Conservation (phyloP, 2,797 vertebrate species). For the Labeo calbasu region DNA sequence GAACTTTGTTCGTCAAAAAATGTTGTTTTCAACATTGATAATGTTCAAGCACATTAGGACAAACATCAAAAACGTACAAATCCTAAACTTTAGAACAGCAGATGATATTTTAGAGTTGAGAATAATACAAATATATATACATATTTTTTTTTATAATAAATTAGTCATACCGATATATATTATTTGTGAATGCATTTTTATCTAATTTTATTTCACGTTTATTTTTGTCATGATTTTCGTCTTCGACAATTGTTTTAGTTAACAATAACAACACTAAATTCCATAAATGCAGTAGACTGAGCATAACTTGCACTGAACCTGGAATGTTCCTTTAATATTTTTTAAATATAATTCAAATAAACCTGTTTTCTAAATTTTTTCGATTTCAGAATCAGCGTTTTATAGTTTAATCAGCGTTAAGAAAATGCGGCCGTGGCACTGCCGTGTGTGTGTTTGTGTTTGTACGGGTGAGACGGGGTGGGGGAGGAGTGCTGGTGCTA, state of each 20-base stretch:
- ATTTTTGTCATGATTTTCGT: neutral
- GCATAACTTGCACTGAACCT: neutral
- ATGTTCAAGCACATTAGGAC: too few relatives aligned
- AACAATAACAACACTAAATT: neutral
- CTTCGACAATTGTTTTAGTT: neutral
- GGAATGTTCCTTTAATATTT: neutral
- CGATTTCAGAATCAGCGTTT: neutral
- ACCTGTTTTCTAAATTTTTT: neutral
- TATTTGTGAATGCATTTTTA: too few relatives aligned
- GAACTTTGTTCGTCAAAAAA: too few relatives aligned
- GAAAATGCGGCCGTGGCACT: neutral
- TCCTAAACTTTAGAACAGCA: too few relatives aligned
- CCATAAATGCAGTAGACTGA: neutral
- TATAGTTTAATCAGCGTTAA: neutral
- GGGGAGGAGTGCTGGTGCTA: conserved; percentile 48
- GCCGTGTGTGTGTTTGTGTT: conserved; percentile 24
- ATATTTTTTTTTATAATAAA: too few relatives aligned
- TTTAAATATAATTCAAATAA: neutral
- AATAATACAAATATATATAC: too few relatives aligned
- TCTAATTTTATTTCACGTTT: neutral
- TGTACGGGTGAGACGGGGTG: conserved; percentile 51
- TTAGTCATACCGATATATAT: too few relatives aligned
- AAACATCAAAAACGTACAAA: too few relatives aligned
- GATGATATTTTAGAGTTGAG: too few relatives aligned
- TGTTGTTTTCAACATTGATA: too few relatives aligned